Evolutionary conservation across 2,888 invertebrate genomes (phyloP).

Genomic region (Cyclophora punctaria): DNA sequence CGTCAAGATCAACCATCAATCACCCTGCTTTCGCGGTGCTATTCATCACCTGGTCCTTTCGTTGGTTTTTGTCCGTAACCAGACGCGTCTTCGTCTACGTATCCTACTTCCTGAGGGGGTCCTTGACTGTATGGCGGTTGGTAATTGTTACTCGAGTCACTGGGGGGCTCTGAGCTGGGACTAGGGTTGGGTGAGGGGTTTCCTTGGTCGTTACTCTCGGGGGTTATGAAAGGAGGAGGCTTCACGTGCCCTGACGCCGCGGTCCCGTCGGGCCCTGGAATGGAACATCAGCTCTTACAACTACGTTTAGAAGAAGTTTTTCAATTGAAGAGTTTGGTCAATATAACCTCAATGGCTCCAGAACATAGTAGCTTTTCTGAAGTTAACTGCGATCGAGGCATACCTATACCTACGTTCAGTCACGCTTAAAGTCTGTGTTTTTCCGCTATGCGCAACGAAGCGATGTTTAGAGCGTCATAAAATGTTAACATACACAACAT

Average conservation of each 20-base stretch:
- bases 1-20: constrained; percentile 64
- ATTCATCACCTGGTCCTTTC: constrained; percentile 69
- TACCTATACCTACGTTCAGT: neutral
- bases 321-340: too few species aligned
- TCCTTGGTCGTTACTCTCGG: constrained; percentile 32
- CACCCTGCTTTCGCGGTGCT: constrained; percentile 50
- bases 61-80: constrained; percentile 53
- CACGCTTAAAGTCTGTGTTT: too few species aligned
- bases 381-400: neutral
- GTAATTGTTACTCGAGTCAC: constrained; percentile 19
- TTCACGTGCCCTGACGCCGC: constrained; percentile 76
- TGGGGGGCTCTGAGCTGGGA: constrained; percentile 20
- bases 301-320: neutral
- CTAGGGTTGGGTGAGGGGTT: constrained; percentile 26
- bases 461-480: too few species aligned
- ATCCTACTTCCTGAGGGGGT: constrained; percentile 32
- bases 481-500: too few species aligned
- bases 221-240: constrained; percentile 59
- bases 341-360: too few species aligned
- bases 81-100: constrained; percentile 47
- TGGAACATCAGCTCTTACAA: neutral
- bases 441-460: too few species aligned
- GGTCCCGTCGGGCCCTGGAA: constrained; percentile 66
- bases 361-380: neutral
- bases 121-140: constrained; percentile 16